Percentiles rank a stretch among this genome's conserved stretches.
These are phyloP conservation scores for Hippocampus zosterae DNA, from an alignment of 2,113 vertebrate genomes.

Conservation along the genomic window DNA sequence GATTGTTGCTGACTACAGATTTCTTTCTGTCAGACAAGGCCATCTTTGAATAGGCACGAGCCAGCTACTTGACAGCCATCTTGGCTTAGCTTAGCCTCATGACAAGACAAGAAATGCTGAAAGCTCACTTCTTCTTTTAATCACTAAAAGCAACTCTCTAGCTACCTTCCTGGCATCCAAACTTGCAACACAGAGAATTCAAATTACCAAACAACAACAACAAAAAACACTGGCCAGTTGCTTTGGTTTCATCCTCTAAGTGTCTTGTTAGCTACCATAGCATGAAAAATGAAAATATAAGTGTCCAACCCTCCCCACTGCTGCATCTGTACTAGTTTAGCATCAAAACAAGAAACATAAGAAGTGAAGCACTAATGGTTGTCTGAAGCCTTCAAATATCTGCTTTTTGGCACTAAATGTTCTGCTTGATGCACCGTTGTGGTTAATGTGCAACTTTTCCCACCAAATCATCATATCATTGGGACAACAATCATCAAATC, in stretches of 20 bases:
- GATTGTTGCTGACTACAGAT: not conserved
- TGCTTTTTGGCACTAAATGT: not conserved
- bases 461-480: not conserved
- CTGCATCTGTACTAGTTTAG: not conserved
- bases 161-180: not conserved
- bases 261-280: not conserved
- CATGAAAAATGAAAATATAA: not conserved
- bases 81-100: conserved; percentile 1
- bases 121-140: not conserved
- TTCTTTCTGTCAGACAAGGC: not conserved
- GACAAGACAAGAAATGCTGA: not conserved
- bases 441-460: not conserved
- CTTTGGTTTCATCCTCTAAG: not conserved
- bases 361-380: not conserved
- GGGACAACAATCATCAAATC: not conserved
- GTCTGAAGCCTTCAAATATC: not conserved
- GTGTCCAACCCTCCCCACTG: not conserved
- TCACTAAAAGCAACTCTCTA: not conserved
- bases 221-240: not conserved
- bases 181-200: not conserved
- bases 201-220: not conserved
- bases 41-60: conserved; percentile 7
- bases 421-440: not conserved
- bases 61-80: not conserved
- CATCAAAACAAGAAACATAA: not conserved